phyloP scores from a whole-genome alignment of 2,797 vertebrate species.

The Petrocephalus sullivani region DNA sequence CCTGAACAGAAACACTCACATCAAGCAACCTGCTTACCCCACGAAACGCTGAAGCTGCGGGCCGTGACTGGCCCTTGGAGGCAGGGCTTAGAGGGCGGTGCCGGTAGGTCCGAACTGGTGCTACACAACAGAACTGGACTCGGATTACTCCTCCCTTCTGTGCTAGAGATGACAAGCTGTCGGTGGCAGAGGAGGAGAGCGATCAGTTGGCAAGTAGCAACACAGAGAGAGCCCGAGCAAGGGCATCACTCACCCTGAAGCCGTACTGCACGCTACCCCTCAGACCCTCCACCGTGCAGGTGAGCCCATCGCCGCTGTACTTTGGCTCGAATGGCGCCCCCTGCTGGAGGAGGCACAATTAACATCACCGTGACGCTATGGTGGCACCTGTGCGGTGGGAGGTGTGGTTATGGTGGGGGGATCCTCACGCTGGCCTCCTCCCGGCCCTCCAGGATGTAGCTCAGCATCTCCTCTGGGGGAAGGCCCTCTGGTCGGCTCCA shows the following conservation, averaged over 20 bases:
- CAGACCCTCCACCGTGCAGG: conserved; percentile 92
- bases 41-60: conserved; percentile 80
- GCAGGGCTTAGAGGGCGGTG: conserved; percentile 76
- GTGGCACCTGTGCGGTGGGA: background rate
- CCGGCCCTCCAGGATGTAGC: conserved; percentile 92
- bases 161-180: conserved; percentile 85
- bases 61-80: conserved; percentile 68
- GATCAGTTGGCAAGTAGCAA: background rate
- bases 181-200: conserved; percentile 22
- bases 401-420: background rate
- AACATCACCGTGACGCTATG: background rate
- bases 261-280: conserved; percentile 96
- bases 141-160: conserved; percentile 87
- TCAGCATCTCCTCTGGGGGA: conserved; percentile 78
- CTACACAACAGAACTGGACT: conserved; percentile 90
- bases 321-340: conserved; percentile 85
- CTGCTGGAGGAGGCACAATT: conserved; percentile 51
- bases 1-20: background rate
- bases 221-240: background rate
- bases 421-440: conserved; percentile 81
- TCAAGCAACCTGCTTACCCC: conserved; percentile 69
- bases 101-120: conserved; percentile 88
- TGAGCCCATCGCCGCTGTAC: conserved; percentile 94
- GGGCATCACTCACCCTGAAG: conserved; percentile 79
- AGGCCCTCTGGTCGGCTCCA: conserved; percentile 87